A percentile compares a stretch with the other conserved stretches of the same genome.
phyloP scores from a whole-genome alignment of 2,888 invertebrate species.

The Orthosia cruda region DNA sequence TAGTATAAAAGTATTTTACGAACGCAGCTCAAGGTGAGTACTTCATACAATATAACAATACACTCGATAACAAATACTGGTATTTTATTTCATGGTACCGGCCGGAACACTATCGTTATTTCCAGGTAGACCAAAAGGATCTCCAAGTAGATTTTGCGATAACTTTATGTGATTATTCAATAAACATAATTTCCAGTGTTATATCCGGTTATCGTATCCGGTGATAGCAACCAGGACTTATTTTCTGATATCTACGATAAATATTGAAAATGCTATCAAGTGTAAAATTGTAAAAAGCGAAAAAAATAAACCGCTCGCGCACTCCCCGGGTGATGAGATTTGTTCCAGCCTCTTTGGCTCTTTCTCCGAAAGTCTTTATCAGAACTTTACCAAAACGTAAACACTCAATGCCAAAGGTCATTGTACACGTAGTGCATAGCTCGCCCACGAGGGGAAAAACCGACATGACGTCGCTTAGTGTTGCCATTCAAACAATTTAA shows the following conservation, averaged over 20 bases:
- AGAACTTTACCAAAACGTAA: background rate
- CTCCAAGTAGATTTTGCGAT: background rate
- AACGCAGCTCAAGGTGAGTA: background rate
- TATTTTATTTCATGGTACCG: background rate
- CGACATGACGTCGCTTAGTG: background rate
- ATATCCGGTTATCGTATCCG: background rate
- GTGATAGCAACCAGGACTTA: background rate
- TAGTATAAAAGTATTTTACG: background rate
- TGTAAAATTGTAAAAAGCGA: background rate
- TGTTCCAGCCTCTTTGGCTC: background rate
- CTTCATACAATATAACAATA: background rate
- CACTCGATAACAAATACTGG: background rate
- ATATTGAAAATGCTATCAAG: too few relatives aligned
- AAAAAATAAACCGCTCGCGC: background rate
- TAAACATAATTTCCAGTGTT: background rate
- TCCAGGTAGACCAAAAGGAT: background rate
- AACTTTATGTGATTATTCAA: background rate
- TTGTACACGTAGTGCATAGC: background rate
- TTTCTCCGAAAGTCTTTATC: background rate
- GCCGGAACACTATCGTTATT: background rate
- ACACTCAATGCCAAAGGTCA: background rate
- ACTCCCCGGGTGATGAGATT: background rate
- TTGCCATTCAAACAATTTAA: conserved; percentile 23
- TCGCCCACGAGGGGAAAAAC: background rate
- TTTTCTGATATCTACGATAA: too few relatives aligned